These are phyloP conservation scores for Orius insidiosus DNA, from an alignment of 1,140 invertebrate species.

Conservation along the genomic window DNA sequence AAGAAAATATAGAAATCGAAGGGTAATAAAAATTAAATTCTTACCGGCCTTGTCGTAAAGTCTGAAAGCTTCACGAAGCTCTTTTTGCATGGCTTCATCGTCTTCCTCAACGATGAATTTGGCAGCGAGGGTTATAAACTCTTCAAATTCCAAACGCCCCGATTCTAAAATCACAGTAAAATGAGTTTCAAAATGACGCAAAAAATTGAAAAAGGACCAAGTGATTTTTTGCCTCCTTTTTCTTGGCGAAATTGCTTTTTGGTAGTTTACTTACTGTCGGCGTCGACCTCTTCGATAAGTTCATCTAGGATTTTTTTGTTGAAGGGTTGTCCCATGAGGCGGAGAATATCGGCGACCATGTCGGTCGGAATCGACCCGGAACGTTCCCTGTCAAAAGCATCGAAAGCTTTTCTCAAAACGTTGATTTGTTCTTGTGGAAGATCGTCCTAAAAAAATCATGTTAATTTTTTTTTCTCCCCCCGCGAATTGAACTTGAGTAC, in stretches of 20 bases:
- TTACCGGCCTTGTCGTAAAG: conserved; percentile 71
- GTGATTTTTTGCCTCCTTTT: too few species aligned
- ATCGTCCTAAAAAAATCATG: conserved; percentile 30
- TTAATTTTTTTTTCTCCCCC: too few species aligned
- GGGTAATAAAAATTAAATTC: conserved; percentile 8
- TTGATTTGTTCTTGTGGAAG: conserved; percentile 42
- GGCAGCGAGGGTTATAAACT: conserved; percentile 82
- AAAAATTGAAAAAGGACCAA: too few species aligned
- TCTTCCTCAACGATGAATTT: conserved; percentile 93
- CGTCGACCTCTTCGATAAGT: conserved; percentile 88
- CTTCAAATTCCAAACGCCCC: conserved; percentile 83
- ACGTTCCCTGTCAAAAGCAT: conserved; percentile 89
- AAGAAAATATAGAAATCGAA: conserved; percentile 13
- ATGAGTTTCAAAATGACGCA: too few species aligned
- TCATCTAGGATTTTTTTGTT: conserved; percentile 88
- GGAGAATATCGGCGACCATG: conserved; percentile 83
- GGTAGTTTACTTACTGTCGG: conserved; percentile 71
- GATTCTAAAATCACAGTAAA: conserved; percentile 44
- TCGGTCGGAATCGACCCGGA: conserved; percentile 85
- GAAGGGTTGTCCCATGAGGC: conserved; percentile 90
- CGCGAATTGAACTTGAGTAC: too few species aligned
- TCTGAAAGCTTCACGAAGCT: conserved; percentile 81
- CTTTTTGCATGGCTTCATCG: conserved; percentile 80
- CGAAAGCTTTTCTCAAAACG: conserved; percentile 87
- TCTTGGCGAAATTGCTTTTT: too few species aligned